Evolutionary conservation across 1,140 invertebrate genomes (phyloP), one percentile per base, ranked within the genome.

Genomic region (Helicoverpa armigera): DNA sequence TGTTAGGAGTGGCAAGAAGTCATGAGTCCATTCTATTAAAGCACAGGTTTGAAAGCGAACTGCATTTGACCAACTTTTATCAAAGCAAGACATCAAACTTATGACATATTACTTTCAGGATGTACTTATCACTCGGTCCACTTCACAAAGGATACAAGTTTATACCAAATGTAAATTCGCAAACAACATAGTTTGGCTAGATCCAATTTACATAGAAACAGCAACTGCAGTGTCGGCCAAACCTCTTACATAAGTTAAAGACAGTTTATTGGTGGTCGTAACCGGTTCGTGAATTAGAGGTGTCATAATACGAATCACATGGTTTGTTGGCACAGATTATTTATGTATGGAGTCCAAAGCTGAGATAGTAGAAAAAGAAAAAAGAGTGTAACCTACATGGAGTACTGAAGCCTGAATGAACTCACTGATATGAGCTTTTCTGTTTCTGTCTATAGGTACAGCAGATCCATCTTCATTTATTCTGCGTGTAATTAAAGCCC

Each of bases 241-340:
- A 50, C 75, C 75, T 54, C 48, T 90, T 86, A 84, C 83, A 82
- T 86, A 88, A 90, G 74, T 61, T 58, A 81, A 85, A 84, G 81
- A 82, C 79, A 85, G 61, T 80, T 88, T 90, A 87, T 89, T 82
- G 79, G 76, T 79, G 81, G 80, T 80, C 78, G 81, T 61, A 88
- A 90, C 89, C 86, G 85, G 88, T 90, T 85, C 60, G 29, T 50
- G 81, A 83, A 83, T 85, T 83, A 82, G 82, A 85, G 82, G 82
- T 86, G 84, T 81, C 82, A 85, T 84, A 82, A 86, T 85, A 83
- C 81, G 80, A 85, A 81, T 84, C 85, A 85, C 85, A 82, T 82
- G 78, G 51, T 77, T 74, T 29, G 63, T 13, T 14, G 51, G 18
- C 51, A 84, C 43, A 18, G 65, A 69, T 43, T 69, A 50, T 7